These are phyloP conservation scores for Muscicapa adusta DNA, from an alignment of 2,113 vertebrate species.

Conservation along the genomic window DNA sequence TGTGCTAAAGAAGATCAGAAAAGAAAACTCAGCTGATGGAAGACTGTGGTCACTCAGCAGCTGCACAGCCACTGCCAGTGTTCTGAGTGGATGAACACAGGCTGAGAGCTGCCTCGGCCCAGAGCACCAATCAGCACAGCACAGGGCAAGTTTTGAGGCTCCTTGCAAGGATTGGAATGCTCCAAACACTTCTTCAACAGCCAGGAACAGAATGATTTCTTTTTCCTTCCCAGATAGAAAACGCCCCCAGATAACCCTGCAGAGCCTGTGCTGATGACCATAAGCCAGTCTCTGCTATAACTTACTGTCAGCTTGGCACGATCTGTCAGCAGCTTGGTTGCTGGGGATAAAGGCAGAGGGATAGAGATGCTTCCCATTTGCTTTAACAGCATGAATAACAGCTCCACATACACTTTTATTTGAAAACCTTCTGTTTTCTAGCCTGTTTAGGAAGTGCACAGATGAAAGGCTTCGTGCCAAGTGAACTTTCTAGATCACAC, in stretches of 20 bases:
- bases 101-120: neutral
- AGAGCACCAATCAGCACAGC: neutral
- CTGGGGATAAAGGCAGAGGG: conserved; percentile 23
- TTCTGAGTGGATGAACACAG: neutral
- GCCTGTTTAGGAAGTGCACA: conserved; percentile 16
- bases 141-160: neutral
- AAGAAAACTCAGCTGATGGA: neutral
- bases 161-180: neutral
- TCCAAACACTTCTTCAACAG: neutral
- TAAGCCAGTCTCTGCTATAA: neutral
- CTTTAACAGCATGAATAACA: conserved; percentile 10
- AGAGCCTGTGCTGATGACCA: neutral
- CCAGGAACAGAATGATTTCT: neutral
- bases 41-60: neutral
- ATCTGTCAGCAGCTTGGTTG: neutral
- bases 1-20: neutral
- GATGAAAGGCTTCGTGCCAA: conserved; percentile 51
- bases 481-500: neutral
- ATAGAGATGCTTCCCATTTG: conserved; percentile 4
- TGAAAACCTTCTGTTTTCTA: conserved; percentile 36
- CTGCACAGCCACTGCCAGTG: neutral
- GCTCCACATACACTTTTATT: neutral
- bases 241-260: neutral
- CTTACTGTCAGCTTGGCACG: conserved; percentile 8
- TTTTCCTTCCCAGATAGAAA: neutral